Conservation (phyloP, 2,888 invertebrate genomes). For the Blastobasis lacticolella region DNA sequence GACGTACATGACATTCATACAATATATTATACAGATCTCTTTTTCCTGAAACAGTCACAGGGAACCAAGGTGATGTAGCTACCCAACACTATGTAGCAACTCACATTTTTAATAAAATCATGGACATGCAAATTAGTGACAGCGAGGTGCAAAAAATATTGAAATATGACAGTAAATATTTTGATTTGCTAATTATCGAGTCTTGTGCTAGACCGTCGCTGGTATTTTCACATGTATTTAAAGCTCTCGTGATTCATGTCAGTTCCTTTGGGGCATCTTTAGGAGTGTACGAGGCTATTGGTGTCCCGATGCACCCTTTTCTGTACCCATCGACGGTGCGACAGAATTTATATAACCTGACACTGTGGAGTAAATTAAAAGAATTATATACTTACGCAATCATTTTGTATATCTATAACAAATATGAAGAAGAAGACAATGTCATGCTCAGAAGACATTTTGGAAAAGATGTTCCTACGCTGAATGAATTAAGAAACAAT, state of each 20-base stretch:
- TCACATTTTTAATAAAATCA: background rate
- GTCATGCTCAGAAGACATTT: background rate
- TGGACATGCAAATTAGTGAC: conserved; percentile 12
- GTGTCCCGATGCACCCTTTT: conserved; percentile 27
- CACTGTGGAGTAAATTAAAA: background rate
- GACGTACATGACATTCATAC: conserved; percentile 26
- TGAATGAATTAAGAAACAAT: conserved; percentile 1
- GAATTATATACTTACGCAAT: background rate
- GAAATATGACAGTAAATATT: conserved; percentile 8
- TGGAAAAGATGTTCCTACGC: conserved; percentile 2
- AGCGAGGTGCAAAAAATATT: conserved; percentile 15
- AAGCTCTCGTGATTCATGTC: conserved; percentile 29
- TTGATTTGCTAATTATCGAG: conserved; percentile 24
- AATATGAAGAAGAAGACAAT: background rate
- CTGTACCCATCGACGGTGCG: conserved; percentile 28
- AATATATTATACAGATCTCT: conserved; percentile 4
- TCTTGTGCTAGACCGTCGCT: conserved; percentile 10
- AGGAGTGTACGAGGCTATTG: conserved; percentile 20
- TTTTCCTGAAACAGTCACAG: background rate
- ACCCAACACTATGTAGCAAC: conserved; percentile 8
- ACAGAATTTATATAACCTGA: background rate
- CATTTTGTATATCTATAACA: background rate
- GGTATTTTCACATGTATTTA: conserved; percentile 16
- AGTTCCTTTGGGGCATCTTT: conserved; percentile 28
- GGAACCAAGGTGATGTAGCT: background rate